Percentiles rank a stretch among this genome's conserved stretches.
These are phyloP conservation scores for Strix uralensis DNA, from an alignment of 2,113 vertebrate species.

Conservation along the genomic window DNA sequence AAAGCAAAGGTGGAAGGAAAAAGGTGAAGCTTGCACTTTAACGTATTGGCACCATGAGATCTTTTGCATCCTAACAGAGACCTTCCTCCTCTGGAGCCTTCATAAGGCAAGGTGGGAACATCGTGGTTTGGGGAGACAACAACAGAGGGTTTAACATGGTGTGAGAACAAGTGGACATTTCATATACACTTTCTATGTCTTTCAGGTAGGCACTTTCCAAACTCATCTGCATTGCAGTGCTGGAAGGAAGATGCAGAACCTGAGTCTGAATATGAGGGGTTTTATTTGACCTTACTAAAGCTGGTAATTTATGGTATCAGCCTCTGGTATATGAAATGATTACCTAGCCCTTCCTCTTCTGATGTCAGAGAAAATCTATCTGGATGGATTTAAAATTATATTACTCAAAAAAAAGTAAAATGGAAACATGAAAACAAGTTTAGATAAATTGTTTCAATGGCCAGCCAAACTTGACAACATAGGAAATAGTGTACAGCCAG, in stretches of 20 bases:
- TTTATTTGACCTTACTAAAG: neutral
- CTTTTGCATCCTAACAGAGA: neutral
- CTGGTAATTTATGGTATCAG: neutral
- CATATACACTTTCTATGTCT: neutral
- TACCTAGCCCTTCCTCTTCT: neutral
- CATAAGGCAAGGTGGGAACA: neutral
- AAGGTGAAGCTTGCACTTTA: neutral
- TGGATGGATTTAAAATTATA: slow-evolving; percentile 1
- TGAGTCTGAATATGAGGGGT: neutral
- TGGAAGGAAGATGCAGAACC: neutral
- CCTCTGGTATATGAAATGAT: neutral
- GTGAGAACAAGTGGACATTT: neutral
- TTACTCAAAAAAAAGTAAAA: slow-evolving; percentile 17
- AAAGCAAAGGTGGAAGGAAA: neutral
- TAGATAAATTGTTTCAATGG: neutral
- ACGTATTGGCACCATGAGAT: neutral
- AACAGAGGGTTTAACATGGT: neutral
- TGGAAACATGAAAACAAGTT: neutral
- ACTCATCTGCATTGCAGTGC: neutral
- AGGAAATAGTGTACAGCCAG: neutral
- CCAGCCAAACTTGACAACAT: neutral
- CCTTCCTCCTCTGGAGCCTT: neutral
- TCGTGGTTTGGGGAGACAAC: accelerated
- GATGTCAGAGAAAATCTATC: neutral
- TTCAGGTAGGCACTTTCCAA: neutral